phyloP scores from a whole-genome alignment of 2,113 vertebrate species.

The Prinia subflava region DNA sequence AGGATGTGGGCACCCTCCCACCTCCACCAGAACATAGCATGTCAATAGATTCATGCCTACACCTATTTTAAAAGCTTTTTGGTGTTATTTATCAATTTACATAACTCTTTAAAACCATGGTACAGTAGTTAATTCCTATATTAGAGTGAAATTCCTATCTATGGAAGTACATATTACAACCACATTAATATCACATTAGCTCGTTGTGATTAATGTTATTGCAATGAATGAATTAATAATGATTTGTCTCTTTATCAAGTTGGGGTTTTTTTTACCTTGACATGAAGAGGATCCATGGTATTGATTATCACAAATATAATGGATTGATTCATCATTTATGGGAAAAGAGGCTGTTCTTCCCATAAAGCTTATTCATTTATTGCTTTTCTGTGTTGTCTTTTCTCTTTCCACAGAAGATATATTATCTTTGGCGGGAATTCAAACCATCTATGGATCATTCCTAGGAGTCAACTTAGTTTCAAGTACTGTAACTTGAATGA shows the following conservation, averaged over 20 bases:
- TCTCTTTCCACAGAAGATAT: constrained; percentile 21
- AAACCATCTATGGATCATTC: constrained; percentile 70
- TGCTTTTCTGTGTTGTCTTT: background rate
- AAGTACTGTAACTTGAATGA: constrained; percentile 43
- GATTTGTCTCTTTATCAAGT: constrained; percentile 69
- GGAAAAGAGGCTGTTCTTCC: constrained; percentile 76
- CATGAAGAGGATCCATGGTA: constrained; percentile 72
- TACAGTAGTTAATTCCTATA: constrained; percentile 65
- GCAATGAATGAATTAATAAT: constrained; percentile 79
- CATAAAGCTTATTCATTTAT: constrained; percentile 65
- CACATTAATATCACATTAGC: constrained; percentile 80
- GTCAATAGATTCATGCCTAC: constrained; percentile 35
- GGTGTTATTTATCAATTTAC: constrained; percentile 60
- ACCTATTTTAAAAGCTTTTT: constrained; percentile 54
- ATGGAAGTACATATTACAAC: constrained; percentile 66
- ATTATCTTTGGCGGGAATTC: constrained; percentile 74
- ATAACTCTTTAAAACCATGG: constrained; percentile 32
- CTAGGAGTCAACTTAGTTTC: constrained; percentile 54
- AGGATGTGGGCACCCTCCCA: constrained; percentile 20
- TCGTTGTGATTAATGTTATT: constrained; percentile 71
- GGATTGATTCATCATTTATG: constrained; percentile 80
- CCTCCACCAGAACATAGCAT: background rate
- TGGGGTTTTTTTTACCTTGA: constrained; percentile 27
- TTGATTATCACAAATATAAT: constrained; percentile 81
- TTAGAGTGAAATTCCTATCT: constrained; percentile 65